A percentile compares a stretch with the other conserved stretches of the same genome.
Evolutionary conservation across 1,140 invertebrate genomes (phyloP).

Genomic region (Uloborus diversus): DNA sequence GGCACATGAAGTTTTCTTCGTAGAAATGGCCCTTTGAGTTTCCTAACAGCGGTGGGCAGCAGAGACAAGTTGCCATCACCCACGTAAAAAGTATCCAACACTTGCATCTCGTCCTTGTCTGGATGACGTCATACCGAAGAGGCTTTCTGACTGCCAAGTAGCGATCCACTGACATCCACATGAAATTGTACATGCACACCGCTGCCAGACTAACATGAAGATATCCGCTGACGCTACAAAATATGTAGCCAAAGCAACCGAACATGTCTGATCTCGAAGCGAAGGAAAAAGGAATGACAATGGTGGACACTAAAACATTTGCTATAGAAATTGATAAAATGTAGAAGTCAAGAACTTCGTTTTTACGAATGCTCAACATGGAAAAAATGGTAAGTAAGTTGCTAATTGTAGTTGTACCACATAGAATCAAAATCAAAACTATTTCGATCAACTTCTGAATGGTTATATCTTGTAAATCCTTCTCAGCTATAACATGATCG

Average conservation of each 20-base stretch:
- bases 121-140: conserved; percentile 91
- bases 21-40: conserved; percentile 82
- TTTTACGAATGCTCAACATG: conserved; percentile 87
- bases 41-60: conserved; percentile 89
- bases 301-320: conserved; percentile 86
- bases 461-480: background rate
- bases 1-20: conserved; percentile 86
- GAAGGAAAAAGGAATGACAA: conserved; percentile 92
- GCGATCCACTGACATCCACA: conserved; percentile 95
- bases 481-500: conserved; percentile 3
- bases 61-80: conserved; percentile 89
- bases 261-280: conserved; percentile 77
- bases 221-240: conserved; percentile 89
- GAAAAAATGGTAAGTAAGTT: conserved; percentile 89
- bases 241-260: conserved; percentile 84
- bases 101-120: conserved; percentile 89
- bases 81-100: conserved; percentile 98
- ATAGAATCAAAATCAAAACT: conserved; percentile 17
- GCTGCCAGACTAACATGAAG: conserved; percentile 91
- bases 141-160: conserved; percentile 94
- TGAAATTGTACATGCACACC: conserved; percentile 91
- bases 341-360: conserved; percentile 93
- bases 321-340: conserved; percentile 88
- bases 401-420: conserved; percentile 2
- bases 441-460: conserved; percentile 20